Evolutionary conservation across 2,797 vertebrate genomes (phyloP).

Genomic region (Aphelocoma californica): DNA sequence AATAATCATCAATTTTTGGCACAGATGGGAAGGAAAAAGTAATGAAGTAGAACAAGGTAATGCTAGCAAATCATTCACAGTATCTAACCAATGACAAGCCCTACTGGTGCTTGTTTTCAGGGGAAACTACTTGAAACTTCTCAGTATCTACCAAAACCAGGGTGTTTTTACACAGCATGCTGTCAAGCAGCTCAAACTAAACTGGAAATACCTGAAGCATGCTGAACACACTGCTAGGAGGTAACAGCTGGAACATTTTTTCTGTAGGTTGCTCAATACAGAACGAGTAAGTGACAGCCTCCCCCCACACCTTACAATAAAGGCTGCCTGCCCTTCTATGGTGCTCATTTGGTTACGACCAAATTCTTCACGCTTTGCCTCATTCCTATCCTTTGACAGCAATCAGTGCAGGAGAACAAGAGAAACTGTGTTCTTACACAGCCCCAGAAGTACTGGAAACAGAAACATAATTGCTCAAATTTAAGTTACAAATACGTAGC

Average conservation of each 20-base stretch:
- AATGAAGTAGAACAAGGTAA: conserved; percentile 4
- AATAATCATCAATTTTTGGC: conserved; percentile 39
- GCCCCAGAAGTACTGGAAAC: not conserved
- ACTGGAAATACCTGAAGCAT: not conserved
- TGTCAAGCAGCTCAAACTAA: not conserved
- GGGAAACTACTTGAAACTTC: not conserved
- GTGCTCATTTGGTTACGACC: not conserved
- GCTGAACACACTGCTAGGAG: not conserved
- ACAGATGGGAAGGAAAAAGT: conserved; percentile 8
- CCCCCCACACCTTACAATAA: conserved; percentile 31
- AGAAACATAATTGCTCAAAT: not conserved
- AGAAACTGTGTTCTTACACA: not conserved
- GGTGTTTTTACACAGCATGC: not conserved
- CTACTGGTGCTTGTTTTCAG: not conserved
- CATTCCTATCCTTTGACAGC: conserved; percentile 32
- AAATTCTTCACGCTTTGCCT: conserved; percentile 19
- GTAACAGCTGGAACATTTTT: not conserved
- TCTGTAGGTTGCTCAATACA: not conserved
- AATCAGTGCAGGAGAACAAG: not conserved
- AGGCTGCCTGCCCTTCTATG: conserved; percentile 36
- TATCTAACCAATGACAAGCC: conserved; percentile 19
- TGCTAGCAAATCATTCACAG: conserved; percentile 16
- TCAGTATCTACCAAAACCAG: not conserved
- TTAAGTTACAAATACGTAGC: not conserved
- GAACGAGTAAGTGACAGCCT: not conserved